These are phyloP conservation scores for Eciton burchellii DNA, from an alignment of 1,140 invertebrate species.

Conservation along the genomic window DNA sequence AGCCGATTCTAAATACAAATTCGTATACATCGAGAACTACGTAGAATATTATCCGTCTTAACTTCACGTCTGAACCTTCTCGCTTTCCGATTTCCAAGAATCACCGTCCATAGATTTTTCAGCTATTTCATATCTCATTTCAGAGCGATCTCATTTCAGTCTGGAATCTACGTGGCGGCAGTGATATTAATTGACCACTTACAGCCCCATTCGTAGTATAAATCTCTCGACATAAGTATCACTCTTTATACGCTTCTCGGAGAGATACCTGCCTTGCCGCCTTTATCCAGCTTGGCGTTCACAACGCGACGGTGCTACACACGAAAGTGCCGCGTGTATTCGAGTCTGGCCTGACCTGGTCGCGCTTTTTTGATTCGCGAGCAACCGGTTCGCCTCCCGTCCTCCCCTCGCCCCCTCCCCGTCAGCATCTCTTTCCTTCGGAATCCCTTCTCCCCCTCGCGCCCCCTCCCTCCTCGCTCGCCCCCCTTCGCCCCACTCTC, in stretches of 20 bases:
- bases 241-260: background rate
- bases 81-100: background rate
- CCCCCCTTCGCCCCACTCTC: background rate
- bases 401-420: constrained; percentile 41
- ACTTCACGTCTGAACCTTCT: background rate
- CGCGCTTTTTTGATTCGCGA: constrained; percentile 69
- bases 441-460: background rate
- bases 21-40: too few species aligned
- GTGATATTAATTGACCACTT: constrained; percentile 5
- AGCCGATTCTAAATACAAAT: background rate
- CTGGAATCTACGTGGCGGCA: background rate
- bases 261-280: background rate
- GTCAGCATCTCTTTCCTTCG: constrained; percentile 3
- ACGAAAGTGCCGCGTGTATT: constrained; percentile 65
- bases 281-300: constrained; percentile 39
- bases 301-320: constrained; percentile 34
- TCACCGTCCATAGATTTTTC: background rate
- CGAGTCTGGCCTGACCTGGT: constrained; percentile 66
- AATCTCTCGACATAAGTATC: background rate
- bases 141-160: background rate
- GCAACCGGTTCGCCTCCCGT: constrained; percentile 73
- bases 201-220: background rate
- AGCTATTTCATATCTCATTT: background rate
- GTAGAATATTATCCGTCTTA: too few species aligned
- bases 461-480: constrained; percentile 20